A percentile compares a stretch with the other conserved stretches of the same genome.
Conservation (phyloP, 2,888 invertebrate genomes). For the Mylabris sibirica region DNA sequence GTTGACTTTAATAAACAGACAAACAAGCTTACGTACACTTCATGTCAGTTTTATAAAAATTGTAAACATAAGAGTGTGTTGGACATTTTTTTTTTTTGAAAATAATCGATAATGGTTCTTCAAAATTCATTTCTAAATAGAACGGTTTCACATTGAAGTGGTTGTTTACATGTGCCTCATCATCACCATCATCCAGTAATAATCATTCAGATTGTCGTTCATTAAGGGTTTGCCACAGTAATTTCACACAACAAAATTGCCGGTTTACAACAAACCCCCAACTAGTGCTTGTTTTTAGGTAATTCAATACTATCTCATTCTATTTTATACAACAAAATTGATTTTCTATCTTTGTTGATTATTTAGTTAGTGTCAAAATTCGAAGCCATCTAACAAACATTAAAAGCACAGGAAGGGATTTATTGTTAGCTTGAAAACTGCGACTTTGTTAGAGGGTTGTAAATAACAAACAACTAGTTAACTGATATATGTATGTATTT, state of each 20-base stretch:
- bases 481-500: slow-evolving; percentile 48
- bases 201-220: neutral
- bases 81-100: neutral
- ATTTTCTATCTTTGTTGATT: neutral
- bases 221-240: slow-evolving; percentile 1
- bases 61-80: slow-evolving; percentile 26
- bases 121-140: neutral
- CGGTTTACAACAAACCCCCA: neutral
- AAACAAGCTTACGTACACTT: slow-evolving; percentile 25
- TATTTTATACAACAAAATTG: neutral
- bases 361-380: neutral
- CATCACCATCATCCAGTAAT: neutral
- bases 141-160: neutral
- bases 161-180: neutral
- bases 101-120: neutral
- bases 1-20: slow-evolving; percentile 32
- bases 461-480: slow-evolving; percentile 61
- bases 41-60: slow-evolving; percentile 23
- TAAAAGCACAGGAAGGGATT: neutral
- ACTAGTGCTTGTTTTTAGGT: slow-evolving; percentile 2
- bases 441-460: slow-evolving; percentile 46
- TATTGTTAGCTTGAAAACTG: slow-evolving; percentile 4
- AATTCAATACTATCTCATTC: neutral
- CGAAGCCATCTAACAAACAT: slow-evolving; percentile 2
- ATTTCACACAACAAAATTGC: slow-evolving; percentile 3